Base-by-base conservation (phyloP, 2,113 vertebrate species). In the Acanthisitta chloris region DNA sequence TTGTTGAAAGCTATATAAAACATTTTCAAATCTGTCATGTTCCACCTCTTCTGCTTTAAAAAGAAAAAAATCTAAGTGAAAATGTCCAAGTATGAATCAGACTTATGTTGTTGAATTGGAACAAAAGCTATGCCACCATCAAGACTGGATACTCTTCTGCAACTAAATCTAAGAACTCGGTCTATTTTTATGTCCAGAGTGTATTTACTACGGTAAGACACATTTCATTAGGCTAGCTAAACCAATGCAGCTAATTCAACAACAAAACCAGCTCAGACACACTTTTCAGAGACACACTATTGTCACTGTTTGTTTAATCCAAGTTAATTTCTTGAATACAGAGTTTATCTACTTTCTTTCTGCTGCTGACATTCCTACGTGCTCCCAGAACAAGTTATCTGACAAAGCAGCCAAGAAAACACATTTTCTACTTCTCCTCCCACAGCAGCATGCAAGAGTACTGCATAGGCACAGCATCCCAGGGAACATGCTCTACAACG, bases 11-110 rank as follows among this genome's bases (percentile, higher is more conserved):
- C 94, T 95, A 96, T 85, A 92, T 92, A 90, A 95, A 96, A 94
- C 91, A 86, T 94, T 95, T 94, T 95, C 80, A 88, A 80, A 97
- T 82, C 94, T 96, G 95, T 95, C 95, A 95, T 95, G 78, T 94
- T 91, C 83, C 82, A 94, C 86, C 81, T 95, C 87, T 96, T 93
- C 93, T 91, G 43, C 45, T 69, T 25, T 15, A 64, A 84, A 66
- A 83, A 92, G 55, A 90, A 38, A 59, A 73, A 57, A 86, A 65
- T 26, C 33, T 23, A 65, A 91, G 81, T 42, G 33, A 88, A 97
- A 94, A 81, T 43, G 48, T 86, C 81, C 81, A 87, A 80, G 83
- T 34, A 86, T 78, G 69, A 81, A 89, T 81, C 81, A 89, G 64
- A 38, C 4, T 71, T 87, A 87, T 45, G 66, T 65, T 80, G 14